These are phyloP conservation scores for Augochlorella aurata DNA, from an alignment of 2,888 invertebrate species.

Conservation along the genomic window DNA sequence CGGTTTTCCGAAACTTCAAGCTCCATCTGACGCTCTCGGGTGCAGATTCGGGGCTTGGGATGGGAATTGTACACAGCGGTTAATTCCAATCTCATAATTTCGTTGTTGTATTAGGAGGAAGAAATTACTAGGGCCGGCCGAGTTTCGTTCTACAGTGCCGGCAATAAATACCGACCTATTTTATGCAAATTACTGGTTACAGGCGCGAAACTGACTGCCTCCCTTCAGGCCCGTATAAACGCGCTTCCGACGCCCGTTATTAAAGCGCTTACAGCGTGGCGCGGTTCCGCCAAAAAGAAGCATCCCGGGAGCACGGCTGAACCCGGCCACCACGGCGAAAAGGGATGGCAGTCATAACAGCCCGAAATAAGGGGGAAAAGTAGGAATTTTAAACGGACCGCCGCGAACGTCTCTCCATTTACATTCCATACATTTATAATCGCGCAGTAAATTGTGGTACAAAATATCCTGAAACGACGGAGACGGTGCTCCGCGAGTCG, in stretches of 20 bases:
- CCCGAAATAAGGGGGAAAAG: slow-evolving; percentile 28
- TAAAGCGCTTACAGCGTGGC: slow-evolving; percentile 68
- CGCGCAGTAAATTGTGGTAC: slow-evolving; percentile 44
- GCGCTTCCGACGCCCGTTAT: slow-evolving; percentile 62
- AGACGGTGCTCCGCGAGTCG: neutral
- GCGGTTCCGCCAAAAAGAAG: slow-evolving; percentile 44
- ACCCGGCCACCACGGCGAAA: neutral
- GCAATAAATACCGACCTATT: slow-evolving; percentile 66
- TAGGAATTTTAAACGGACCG: slow-evolving; percentile 40
- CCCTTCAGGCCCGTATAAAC: slow-evolving; percentile 46
- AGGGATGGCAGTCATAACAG: slow-evolving; percentile 8
- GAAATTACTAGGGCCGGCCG: slow-evolving; percentile 11
- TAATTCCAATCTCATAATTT: slow-evolving; percentile 39
- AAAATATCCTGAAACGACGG: slow-evolving; percentile 34
- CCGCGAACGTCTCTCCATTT: slow-evolving; percentile 47
- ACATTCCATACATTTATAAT: slow-evolving; percentile 56
- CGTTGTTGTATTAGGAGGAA: slow-evolving; percentile 1
- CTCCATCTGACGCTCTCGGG: neutral
- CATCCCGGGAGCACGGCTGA: neutral
- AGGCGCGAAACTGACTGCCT: slow-evolving; percentile 57
- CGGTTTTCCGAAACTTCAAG: neutral
- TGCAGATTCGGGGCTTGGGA: neutral
- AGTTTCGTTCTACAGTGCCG: slow-evolving; percentile 53
- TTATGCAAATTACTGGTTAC: slow-evolving; percentile 64
- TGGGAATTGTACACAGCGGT: neutral